Percentiles rank a stretch among this genome's conserved stretches.
Evolutionary conservation across 2,113 vertebrate genomes (phyloP).

Genomic region (Vidua macroura): DNA sequence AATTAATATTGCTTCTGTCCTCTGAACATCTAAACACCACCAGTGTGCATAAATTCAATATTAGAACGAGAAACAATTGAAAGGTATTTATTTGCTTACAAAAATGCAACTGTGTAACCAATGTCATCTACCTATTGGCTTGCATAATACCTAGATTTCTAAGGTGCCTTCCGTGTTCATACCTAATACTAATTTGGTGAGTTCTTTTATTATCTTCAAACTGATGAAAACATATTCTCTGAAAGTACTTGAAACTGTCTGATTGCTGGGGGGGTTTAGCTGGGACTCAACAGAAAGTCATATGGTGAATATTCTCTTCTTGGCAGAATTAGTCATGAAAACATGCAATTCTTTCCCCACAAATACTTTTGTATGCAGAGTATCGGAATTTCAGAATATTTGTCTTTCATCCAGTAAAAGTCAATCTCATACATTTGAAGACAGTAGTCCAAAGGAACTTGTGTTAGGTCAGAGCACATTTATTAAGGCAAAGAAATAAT

Average conservation of each 20-base stretch:
- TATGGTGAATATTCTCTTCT: neutral
- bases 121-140: neutral
- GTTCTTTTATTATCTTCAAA: neutral
- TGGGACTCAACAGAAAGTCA: neutral
- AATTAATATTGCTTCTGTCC: neutral
- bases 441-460: neutral
- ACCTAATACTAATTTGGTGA: neutral
- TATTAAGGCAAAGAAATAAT: neutral
- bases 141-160: neutral
- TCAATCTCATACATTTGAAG: neutral
- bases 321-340: slow-evolving; percentile 37
- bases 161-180: neutral
- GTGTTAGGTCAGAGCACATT: neutral
- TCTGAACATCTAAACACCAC: neutral
- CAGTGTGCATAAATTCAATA: neutral
- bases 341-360: neutral
- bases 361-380: neutral
- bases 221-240: neutral
- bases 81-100: neutral
- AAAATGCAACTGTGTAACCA: neutral
- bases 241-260: neutral
- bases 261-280: neutral
- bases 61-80: neutral
- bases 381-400: neutral
- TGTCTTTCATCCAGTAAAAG: neutral